Conservation (phyloP, 92 coral and sea anemone genomes). For the Heteractis magnifica region DNA sequence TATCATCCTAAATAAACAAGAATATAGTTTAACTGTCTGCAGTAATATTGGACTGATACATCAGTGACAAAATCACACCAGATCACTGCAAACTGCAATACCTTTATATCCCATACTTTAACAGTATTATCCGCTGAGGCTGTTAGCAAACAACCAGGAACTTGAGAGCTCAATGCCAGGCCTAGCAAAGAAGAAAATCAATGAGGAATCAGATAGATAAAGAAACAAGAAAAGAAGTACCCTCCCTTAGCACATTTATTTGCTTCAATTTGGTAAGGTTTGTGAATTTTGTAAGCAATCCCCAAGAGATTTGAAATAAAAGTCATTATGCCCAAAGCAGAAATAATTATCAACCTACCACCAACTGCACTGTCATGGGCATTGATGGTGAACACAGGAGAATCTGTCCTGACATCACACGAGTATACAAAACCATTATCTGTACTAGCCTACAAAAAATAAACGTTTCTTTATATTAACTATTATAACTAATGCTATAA, state of each 20-base stretch:
- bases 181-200: conserved; percentile 36
- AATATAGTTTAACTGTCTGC: not conserved
- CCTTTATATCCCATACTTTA: conserved; percentile 97
- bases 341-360: conserved; percentile 45
- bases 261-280: too few relatives aligned
- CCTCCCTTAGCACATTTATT: too few relatives aligned
- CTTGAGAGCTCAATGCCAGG: conserved; percentile 90
- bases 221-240: too few relatives aligned
- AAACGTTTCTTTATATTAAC: not conserved
- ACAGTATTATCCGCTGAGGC: conserved; percentile 87
- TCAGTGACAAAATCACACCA: not conserved
- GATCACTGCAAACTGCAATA: not conserved
- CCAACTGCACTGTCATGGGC: conserved; percentile 91
- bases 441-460: conserved; percentile 69
- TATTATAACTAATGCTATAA: not conserved
- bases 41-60: not conserved
- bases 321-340: not conserved
- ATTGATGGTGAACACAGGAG: conserved; percentile 78
- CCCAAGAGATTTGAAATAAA: too few relatives aligned
- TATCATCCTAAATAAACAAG: conserved; percentile 45
- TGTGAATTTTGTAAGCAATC: too few relatives aligned
- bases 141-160: conserved; percentile 87
- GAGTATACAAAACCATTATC: conserved; percentile 86
- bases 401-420: conserved; percentile 90
- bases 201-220: not conserved